Evolutionary conservation across 2,113 vertebrate genomes (phyloP), one percentile per base, ranked within the genome.

Genomic region (Sapayoa aenigma): DNA sequence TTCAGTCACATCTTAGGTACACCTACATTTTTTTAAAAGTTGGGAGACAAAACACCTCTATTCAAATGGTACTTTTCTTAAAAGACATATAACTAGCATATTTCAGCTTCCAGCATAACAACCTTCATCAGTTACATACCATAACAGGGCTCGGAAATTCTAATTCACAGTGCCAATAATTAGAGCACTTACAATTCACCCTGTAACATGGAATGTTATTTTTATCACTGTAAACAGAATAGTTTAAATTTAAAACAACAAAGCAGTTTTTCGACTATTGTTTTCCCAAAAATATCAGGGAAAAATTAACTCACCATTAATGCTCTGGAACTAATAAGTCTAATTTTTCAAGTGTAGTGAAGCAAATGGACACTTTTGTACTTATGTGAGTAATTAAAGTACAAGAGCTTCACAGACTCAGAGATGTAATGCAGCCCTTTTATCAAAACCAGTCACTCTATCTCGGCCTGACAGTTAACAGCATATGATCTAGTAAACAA

Each of bases 401-500:
- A 89, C 96, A 97, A 98, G 96, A 98, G 98, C 97, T 98, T 98
- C 98, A 98, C 97, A 98, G 98, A 95, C 89, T 98, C 98, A 97
- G 98, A 98, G 98, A 98, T 97, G 97, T 98, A 99, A 98, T 96
- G 90, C 98, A 98, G 98, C 95, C 72, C 98, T 99, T 99, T 99
- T 99, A 99, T 99, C 99, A 98, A 96, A 97, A 98, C 97, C 97
- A 98, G 98, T 98, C 98, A 98, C 97, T 99, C 98, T 98, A 97
- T 98, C 97, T 97, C 83, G 49, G 95, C 89, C 97, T 99, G 99
- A 99, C 99, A 99, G 98, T 98, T 98, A 98, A 98, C 98, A 98
- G 98, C 98, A 98, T 98, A 99, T 98, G 98, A 99, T 99, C 98
- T 95, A 97, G 98, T 99, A 99, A 99, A 99, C 99, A 99, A 99